phyloP scores from a whole-genome alignment of 2,113 vertebrate species.

The Ictidomys tridecemlineatus region DNA sequence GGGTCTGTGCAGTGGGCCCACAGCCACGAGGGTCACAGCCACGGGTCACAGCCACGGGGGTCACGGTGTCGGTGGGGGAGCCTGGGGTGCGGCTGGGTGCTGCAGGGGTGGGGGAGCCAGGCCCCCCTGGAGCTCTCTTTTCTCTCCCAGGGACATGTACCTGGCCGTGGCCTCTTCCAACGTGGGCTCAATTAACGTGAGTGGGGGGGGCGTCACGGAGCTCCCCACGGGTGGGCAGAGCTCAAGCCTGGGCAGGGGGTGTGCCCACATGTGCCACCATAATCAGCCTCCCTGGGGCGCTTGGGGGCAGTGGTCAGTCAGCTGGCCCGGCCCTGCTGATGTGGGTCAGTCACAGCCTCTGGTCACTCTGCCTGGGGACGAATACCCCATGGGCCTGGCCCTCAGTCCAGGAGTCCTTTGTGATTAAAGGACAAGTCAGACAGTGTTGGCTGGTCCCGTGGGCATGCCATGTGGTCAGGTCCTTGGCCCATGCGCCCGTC shows the following conservation, averaged over 20 bases:
- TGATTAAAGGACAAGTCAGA: neutral
- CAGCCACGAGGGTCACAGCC: no score
- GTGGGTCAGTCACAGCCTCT: neutral
- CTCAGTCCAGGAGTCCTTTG: neutral
- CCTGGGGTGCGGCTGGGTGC: neutral
- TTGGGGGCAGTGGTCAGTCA: neutral
- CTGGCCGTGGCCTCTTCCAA: conserved; percentile 74
- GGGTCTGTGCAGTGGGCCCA: neutral
- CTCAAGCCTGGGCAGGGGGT: neutral
- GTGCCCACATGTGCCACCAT: neutral
- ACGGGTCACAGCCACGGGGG: fast-evolving
- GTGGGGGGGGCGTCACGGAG: conserved; percentile 7
- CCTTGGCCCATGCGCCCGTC: neutral
- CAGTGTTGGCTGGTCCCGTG: neutral
- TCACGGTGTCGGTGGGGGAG: neutral
- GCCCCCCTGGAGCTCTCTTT: neutral
- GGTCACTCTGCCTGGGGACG: neutral
- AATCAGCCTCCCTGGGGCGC: neutral
- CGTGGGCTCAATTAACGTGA: conserved; percentile 74
- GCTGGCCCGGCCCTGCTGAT: neutral
- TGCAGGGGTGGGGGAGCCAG: neutral
- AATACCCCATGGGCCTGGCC: neutral
- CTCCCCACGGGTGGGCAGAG: neutral
- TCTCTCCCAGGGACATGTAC: conserved; percentile 69
- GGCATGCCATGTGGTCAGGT: neutral